phyloP scores from a whole-genome alignment of 2,888 invertebrate genomes.

The Agrilus mali region DNA sequence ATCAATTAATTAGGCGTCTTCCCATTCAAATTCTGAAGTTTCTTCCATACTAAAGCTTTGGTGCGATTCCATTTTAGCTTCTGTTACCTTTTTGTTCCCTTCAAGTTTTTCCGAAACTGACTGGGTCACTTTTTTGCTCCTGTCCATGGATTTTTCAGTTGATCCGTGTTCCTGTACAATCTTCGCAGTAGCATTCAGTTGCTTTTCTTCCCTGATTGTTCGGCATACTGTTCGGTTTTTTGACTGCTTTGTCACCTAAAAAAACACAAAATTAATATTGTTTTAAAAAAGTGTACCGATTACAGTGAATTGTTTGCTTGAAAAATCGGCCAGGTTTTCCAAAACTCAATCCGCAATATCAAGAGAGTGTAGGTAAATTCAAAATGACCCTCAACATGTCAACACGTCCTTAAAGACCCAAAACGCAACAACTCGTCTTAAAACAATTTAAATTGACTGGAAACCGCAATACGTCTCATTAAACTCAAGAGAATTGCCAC shows the following conservation, averaged over 20 bases:
- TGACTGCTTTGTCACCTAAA: constrained; percentile 26
- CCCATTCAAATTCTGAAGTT: constrained; percentile 28
- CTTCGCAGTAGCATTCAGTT: constrained; percentile 27
- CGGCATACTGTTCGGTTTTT: constrained; percentile 28
- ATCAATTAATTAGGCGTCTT: constrained; percentile 19
- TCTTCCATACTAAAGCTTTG: constrained; percentile 33
- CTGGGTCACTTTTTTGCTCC: constrained; percentile 25
- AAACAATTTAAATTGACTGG: no score
- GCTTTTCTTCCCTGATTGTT: constrained; percentile 30
- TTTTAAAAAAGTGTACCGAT: background rate
- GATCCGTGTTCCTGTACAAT: constrained; percentile 28
- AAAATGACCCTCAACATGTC: no score
- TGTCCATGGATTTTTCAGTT: constrained; percentile 22
- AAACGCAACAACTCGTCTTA: no score
- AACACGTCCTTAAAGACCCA: no score
- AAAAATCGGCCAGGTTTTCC: no score
- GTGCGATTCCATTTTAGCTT: constrained; percentile 27
- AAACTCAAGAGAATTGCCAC: no score
- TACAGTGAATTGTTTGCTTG: background rate
- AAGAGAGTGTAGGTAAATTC: no score
- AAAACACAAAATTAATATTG: constrained; percentile 9
- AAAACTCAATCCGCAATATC: no score
- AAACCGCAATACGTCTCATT: no score
- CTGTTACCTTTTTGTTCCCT: constrained; percentile 28
- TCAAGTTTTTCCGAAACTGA: constrained; percentile 23